Conservation (phyloP, 2,113 vertebrate species). For the Aegotheles bennettii region DNA sequence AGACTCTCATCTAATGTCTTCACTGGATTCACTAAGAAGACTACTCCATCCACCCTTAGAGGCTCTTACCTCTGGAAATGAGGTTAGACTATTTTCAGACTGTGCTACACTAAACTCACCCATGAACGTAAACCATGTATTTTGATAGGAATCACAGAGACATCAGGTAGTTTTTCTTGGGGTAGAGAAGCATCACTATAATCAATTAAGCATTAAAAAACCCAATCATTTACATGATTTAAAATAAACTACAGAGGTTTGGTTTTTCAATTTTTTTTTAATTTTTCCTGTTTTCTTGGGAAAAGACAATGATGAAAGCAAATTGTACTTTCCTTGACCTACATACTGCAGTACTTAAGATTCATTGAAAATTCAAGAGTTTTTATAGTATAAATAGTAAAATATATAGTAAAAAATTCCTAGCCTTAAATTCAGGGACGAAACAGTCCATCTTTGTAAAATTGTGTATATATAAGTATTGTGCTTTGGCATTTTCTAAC, state of each 20-base stretch:
- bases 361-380: not conserved
- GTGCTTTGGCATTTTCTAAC: not conserved
- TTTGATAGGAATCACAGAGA: not conserved
- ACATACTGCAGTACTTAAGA: not conserved
- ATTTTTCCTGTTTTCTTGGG: not conserved
- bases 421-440: not conserved
- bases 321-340: not conserved
- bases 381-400: not conserved
- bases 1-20: not conserved
- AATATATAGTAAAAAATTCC: too few species aligned
- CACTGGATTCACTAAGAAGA: not conserved
- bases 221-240: not conserved
- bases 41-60: not conserved
- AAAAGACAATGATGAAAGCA: not conserved
- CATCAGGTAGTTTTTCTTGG: not conserved
- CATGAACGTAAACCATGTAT: not conserved
- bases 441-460: not conserved
- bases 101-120: not conserved
- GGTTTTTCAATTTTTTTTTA: not conserved
- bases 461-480: not conserved
- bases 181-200: not conserved
- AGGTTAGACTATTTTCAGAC: not conserved
- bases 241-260: not conserved
- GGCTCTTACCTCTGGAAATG: not conserved
- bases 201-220: not conserved